Conservation (phyloP, 2,113 vertebrate species). For the Sciurus niger region DNA sequence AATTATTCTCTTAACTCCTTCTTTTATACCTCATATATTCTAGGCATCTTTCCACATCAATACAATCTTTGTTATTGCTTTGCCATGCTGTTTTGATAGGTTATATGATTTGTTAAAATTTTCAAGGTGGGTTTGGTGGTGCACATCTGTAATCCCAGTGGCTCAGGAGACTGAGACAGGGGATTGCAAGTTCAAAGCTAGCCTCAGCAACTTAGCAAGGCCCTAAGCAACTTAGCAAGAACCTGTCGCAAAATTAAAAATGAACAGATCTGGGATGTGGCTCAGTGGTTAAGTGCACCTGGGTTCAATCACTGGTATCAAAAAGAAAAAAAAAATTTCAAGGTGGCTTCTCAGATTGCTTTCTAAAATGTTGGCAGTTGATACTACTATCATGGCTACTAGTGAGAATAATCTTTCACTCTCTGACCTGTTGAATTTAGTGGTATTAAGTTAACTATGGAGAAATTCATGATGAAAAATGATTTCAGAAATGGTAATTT, state of each 20-base stretch:
- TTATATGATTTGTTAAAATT: neutral
- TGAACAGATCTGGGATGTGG: no score
- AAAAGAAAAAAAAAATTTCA: no score
- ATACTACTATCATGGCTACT: neutral
- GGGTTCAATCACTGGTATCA: no score
- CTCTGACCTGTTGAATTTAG: neutral
- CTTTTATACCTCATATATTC: neutral
- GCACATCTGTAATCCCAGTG: no score
- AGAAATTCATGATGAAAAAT: neutral
- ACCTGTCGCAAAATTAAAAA: no score
- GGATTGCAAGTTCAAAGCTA: no score
- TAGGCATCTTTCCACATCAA: neutral
- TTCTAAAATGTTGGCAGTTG: neutral
- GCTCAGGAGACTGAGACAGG: no score
- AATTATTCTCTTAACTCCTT: neutral
- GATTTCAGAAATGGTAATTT: neutral
- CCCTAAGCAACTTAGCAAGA: no score
- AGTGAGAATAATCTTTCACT: neutral
- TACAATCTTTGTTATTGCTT: neutral
- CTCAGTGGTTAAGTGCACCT: no score
- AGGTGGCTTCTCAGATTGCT: neutral
- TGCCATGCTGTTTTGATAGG: neutral
- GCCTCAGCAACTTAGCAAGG: no score
- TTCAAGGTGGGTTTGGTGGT: neutral
- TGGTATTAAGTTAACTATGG: neutral